These are phyloP conservation scores for Enteromius unitaeniatus DNA, from an alignment of 2,797 vertebrate species.

Conservation along the genomic window DNA sequence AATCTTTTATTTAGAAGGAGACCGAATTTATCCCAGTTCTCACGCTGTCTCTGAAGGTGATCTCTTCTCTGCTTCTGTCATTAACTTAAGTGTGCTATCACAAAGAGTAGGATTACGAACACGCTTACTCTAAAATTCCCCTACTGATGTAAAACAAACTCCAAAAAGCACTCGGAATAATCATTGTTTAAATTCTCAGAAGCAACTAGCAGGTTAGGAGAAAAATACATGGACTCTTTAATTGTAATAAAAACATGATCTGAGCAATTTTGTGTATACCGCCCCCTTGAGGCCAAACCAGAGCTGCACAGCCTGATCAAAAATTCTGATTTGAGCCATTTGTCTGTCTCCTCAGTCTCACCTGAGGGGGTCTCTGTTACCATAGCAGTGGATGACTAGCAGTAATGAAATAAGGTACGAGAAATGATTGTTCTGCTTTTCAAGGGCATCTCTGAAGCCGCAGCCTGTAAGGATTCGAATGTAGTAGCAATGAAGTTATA, in stretches of 20 bases:
- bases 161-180: not conserved
- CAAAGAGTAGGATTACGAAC: slow-evolving; percentile 54
- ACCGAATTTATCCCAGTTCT: slow-evolving; percentile 53
- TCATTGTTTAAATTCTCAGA: not conserved
- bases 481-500: not conserved
- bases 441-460: not conserved
- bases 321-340: slow-evolving; percentile 17
- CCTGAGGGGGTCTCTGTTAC: slow-evolving; percentile 25
- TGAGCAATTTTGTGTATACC: not conserved
- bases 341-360: slow-evolving; percentile 32
- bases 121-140: slow-evolving; percentile 27
- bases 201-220: not conserved
- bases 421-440: slow-evolving; percentile 5
- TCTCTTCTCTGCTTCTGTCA: slow-evolving; percentile 44
- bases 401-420: slow-evolving; percentile 23
- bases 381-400: slow-evolving; percentile 34
- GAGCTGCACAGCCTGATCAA: not conserved
- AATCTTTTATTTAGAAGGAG: slow-evolving; percentile 55
- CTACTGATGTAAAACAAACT: not conserved
- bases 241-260: not conserved
- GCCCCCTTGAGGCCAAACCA: slow-evolving; percentile 25
- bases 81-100: slow-evolving; percentile 54
- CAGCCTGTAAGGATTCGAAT: not conserved
- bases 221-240: not conserved
- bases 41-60: slow-evolving; percentile 47